Conservation (phyloP, 1,140 invertebrate genomes). For the Hirudo medicinalis region DNA sequence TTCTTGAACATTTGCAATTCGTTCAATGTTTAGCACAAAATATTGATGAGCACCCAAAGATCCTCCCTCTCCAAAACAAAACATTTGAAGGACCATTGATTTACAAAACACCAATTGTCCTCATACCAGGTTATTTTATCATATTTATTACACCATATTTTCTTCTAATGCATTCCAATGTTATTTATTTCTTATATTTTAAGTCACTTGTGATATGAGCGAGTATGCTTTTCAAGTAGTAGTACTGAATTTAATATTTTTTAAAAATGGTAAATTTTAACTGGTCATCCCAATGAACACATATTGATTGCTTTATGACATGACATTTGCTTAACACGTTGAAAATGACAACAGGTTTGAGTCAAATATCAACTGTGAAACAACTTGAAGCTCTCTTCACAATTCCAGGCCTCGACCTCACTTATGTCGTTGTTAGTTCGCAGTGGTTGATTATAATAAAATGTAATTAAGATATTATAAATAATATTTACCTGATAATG, state of each 20-base stretch:
- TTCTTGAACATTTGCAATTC: too few relatives aligned
- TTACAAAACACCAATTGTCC: conserved; percentile 42
- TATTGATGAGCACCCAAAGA: conserved; percentile 40
- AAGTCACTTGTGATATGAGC: too few relatives aligned
- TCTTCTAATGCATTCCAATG: too few relatives aligned
- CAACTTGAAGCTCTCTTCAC: neutral
- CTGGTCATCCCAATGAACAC: too few relatives aligned
- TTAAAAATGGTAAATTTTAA: too few relatives aligned
- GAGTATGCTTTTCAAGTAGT: too few relatives aligned
- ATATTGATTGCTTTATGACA: too few relatives aligned
- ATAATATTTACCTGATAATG: neutral
- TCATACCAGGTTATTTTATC: conserved; percentile 39
- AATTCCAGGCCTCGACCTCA: neutral
- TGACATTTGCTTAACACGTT: neutral
- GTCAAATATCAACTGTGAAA: conserved; percentile 8
- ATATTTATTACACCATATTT: too few relatives aligned
- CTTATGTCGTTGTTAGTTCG: neutral
- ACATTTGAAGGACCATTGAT: conserved; percentile 38
- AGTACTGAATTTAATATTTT: too few relatives aligned
- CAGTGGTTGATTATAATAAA: neutral
- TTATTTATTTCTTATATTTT: too few relatives aligned
- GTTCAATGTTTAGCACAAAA: conserved; percentile 33
- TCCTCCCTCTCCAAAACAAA: conserved; percentile 41
- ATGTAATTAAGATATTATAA: neutral
- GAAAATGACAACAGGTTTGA: conserved; percentile 12